Evolutionary conservation across 2,888 invertebrate genomes (phyloP).

Genomic region (Drosophila histrio): DNA sequence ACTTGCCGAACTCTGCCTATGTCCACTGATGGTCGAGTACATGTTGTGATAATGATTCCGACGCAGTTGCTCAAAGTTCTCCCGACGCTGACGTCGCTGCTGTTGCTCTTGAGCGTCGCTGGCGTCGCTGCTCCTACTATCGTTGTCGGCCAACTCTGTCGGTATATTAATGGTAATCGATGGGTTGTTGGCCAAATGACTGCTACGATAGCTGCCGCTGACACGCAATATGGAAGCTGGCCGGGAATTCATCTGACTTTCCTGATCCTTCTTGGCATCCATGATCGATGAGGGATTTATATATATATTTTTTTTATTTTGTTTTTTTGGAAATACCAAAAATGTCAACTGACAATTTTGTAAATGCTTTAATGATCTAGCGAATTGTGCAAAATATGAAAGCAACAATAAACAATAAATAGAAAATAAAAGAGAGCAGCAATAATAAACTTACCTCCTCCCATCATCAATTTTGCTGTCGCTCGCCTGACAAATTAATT

Average conservation of each 20-base stretch:
- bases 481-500: conserved; percentile 73
- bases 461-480: conserved; percentile 22
- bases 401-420: not conserved
- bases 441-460: not conserved
- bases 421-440: not conserved
- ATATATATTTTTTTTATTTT: not conserved
- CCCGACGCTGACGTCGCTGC: conserved; percentile 29
- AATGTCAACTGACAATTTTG: conserved; percentile 39
- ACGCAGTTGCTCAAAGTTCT: conserved; percentile 54
- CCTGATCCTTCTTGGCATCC: conserved; percentile 13
- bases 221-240: conserved; percentile 35
- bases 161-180: conserved; percentile 50
- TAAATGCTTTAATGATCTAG: conserved; percentile 24
- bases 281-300: conserved; percentile 1
- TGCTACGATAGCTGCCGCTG: conserved; percentile 36
- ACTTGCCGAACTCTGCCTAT: not conserved
- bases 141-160: not conserved
- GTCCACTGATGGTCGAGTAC: conserved; percentile 23
- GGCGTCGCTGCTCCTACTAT: conserved; percentile 11
- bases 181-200: conserved; percentile 11
- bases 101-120: conserved; percentile 34
- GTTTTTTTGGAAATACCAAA: conserved; percentile 7
- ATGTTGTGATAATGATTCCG: conserved; percentile 58
- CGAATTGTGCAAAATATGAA: not conserved
- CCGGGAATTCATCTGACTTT: not conserved